Conservation (phyloP, 2,797 vertebrate genomes). For the Tragopan temminckii region DNA sequence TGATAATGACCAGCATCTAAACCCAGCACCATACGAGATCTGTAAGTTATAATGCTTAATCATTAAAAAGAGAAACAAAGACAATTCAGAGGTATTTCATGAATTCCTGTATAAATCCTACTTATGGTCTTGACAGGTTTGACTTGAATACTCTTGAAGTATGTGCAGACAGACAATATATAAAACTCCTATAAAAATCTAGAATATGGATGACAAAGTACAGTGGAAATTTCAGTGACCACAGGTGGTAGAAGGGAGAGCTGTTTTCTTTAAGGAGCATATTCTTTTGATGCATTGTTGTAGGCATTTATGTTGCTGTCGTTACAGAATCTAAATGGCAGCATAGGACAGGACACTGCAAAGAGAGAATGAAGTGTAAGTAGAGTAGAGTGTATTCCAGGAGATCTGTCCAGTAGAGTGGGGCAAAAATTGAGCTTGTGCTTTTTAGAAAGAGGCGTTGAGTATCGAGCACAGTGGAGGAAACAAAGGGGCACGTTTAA, state of each 20-base stretch:
- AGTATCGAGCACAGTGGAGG: not conserved
- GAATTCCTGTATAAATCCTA: not conserved
- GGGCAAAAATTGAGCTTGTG: not conserved
- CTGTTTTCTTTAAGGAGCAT: not conserved
- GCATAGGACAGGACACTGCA: not conserved
- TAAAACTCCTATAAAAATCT: not conserved
- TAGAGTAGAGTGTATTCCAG: not conserved
- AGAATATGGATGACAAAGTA: not conserved
- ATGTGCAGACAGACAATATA: no score
- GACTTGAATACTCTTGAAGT: not conserved
- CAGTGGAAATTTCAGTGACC: not conserved
- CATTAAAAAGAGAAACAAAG: not conserved
- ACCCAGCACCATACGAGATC: not conserved
- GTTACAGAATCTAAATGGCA: not conserved
- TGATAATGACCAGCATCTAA: not conserved
- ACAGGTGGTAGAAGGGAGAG: not conserved
- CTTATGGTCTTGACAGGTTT: not conserved
- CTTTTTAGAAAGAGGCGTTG: not conserved
- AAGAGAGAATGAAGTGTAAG: not conserved
- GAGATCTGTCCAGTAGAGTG: not conserved
- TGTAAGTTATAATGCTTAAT: not conserved
- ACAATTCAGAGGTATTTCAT: not conserved
- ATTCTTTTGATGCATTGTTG: not conserved
- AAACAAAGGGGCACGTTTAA: not conserved
- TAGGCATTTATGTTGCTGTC: not conserved